phyloP scores from a whole-genome alignment of 2,113 vertebrate genomes.

The Gymnorhina tibicen region DNA sequence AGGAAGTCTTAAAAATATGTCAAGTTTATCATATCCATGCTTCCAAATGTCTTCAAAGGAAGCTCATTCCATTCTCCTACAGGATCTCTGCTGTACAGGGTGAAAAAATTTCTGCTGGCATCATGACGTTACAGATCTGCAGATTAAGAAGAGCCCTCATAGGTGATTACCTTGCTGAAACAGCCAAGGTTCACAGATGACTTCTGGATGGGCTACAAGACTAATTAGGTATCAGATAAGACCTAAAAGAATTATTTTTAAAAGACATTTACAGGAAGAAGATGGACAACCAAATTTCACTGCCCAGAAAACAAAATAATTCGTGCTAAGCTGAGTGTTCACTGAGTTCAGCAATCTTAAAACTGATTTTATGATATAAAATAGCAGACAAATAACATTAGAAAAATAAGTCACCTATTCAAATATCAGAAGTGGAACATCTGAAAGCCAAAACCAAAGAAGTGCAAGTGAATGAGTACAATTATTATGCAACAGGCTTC shows the following conservation, averaged over 20 bases:
- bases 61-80: background rate
- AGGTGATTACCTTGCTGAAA: background rate
- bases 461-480: background rate
- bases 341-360: background rate
- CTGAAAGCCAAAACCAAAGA: background rate
- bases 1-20: background rate
- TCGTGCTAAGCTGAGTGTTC: background rate
- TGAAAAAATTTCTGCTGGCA: background rate
- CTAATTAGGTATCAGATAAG: background rate
- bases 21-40: background rate
- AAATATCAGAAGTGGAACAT: background rate
- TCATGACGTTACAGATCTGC: background rate
- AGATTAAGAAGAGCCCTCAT: background rate
- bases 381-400: background rate
- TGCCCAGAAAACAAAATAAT: background rate
- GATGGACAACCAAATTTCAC: background rate
- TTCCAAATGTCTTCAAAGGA: background rate
- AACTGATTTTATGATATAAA: background rate
- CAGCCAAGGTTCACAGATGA: background rate
- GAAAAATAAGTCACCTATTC: background rate
- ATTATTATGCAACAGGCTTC: background rate
- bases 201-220: background rate
- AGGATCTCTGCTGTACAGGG: background rate
- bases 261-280: background rate
- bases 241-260: background rate